Conservation (phyloP, 2,888 invertebrate genomes). For the Amblyjoppa fuscipennis region DNA sequence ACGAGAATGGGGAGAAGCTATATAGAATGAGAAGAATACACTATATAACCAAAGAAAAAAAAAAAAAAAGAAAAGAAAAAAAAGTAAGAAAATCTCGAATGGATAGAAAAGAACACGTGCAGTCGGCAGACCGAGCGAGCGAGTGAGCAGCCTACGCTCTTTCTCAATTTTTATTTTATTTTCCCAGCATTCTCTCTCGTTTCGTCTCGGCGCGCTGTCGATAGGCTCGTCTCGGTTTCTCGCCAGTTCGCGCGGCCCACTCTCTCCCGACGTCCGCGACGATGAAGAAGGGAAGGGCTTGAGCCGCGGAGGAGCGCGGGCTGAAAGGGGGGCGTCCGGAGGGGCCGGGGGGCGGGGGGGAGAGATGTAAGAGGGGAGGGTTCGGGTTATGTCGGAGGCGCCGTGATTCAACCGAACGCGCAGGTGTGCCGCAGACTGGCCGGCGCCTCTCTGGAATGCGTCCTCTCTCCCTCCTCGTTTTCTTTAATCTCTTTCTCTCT, state of each 20-base stretch:
- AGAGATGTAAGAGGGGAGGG: constrained; percentile 72
- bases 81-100: constrained; percentile 42
- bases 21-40: constrained; percentile 26
- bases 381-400: constrained; percentile 82
- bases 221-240: constrained; percentile 12
- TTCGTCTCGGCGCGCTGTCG: constrained; percentile 12
- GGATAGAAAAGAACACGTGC: constrained; percentile 69
- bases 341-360: constrained; percentile 64
- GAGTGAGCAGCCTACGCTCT: constrained; percentile 64
- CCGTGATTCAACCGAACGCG: constrained; percentile 83
- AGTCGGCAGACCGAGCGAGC: constrained; percentile 57
- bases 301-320: constrained; percentile 50
- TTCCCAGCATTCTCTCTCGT: constrained; percentile 23
- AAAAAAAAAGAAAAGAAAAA: constrained; percentile 14
- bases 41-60: constrained; percentile 21
- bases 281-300: constrained; percentile 53
- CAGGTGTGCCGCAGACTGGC: constrained; percentile 85
- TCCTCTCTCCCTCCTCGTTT: constrained; percentile 68
- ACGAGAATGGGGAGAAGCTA: constrained; percentile 1
- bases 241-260: constrained; percentile 41
- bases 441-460: constrained; percentile 84
- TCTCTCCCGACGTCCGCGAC: constrained; percentile 31
- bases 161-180: constrained; percentile 25
- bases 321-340: constrained; percentile 60
- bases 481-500: constrained; percentile 53